Base-by-base conservation (phyloP, 2,113 vertebrate species). In the Corynorhinus townsendii region DNA sequence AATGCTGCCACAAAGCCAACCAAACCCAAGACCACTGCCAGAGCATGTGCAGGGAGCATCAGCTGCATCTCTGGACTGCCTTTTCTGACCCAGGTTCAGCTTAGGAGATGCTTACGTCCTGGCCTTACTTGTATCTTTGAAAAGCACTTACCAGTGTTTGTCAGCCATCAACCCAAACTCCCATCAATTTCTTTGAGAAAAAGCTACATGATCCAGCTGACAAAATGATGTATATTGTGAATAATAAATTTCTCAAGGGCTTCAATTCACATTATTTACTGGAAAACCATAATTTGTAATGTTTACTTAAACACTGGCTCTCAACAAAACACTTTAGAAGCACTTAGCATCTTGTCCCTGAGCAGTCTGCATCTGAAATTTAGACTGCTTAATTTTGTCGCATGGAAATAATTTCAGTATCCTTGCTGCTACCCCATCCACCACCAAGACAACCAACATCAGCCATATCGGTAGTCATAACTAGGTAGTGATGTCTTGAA, bases 301-400 rank as follows among this genome's bases (percentile, higher is more conserved):
- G 95, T 98, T 98, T 98, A 98, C 97, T 98, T 98, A 98, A 98
- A 98, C 90, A 98, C 77, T 95, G 92, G 59, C 95, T 98, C 97
- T 98, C 95, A 96, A 98, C 90, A 97, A 98, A 98, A 97, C 96
- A 97, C 96, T 98, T 98, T 97, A 98, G 92, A 98, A 97, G 95
- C 96, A 98, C 96, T 98, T 98, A 98, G 94, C 91, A 96, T 97
- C 95, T 97, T 97, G 84, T 98, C 97, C 95, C 94, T 97, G 72
- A 97, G 97, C 90, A 97, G 94, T 97, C 95, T 96, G 82, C 86
- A 95, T 98, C 95, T 97, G 86, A 97, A 98, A 98, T 98, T 91
- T 97, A 92, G 89, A 97, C 90, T 96, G 92, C n/a, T 98, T 97
- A 94, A 98, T 98, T 98, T 95, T 54, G 95, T 95, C 96, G 30